Percentiles rank a stretch among this genome's conserved stretches.
Evolutionary conservation across 2,113 vertebrate species (phyloP).

Genomic region (Pomatostomus ruficeps): DNA sequence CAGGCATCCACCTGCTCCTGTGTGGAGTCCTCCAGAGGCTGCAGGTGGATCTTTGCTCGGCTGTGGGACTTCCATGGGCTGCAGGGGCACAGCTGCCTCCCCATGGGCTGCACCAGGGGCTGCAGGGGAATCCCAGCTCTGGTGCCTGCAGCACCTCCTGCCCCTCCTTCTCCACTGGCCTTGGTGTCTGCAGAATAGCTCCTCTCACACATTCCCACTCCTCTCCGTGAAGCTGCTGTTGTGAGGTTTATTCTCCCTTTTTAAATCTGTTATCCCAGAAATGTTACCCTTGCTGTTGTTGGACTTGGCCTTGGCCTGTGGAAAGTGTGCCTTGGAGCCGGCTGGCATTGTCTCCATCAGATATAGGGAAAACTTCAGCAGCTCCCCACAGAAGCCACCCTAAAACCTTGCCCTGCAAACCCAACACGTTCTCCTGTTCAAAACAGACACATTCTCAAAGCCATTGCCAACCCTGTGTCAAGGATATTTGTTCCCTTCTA

Average conservation of each 20-base stretch:
- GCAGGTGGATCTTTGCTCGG: neutral
- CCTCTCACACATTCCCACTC: accelerated
- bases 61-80: neutral
- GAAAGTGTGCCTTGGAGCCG: accelerated
- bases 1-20: neutral
- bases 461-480: neutral
- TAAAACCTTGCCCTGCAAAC: neutral
- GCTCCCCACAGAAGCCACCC: neutral
- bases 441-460: neutral
- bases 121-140: neutral
- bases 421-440: neutral
- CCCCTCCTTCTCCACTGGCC: neutral
- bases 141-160: neutral
- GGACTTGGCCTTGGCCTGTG: accelerated
- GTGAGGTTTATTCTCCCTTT: neutral
- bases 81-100: neutral
- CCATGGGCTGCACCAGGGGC: neutral
- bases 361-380: neutral
- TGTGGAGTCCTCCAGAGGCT: accelerated
- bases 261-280: too few relatives aligned
- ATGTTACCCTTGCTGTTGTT: accelerated
- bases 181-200: neutral
- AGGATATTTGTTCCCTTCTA: neutral
- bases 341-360: neutral
- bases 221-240: neutral